These are phyloP conservation scores for Microplitis mediator DNA, from an alignment of 1,140 invertebrate genomes.

Conservation along the genomic window DNA sequence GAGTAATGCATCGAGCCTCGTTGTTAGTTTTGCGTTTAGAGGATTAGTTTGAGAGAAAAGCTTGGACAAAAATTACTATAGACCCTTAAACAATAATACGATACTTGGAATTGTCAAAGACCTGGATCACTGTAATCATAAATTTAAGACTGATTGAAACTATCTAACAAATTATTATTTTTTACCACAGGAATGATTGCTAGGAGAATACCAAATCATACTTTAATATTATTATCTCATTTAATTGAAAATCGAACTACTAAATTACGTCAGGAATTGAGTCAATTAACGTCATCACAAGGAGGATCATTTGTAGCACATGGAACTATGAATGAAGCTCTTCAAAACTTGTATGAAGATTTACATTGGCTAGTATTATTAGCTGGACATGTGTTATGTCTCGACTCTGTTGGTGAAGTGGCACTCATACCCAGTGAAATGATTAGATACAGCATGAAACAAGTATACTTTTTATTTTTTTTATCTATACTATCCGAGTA, in stretches of 20 bases:
- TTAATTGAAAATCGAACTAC: conserved; percentile 70
- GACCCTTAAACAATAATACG: too few relatives aligned
- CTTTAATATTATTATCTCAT: conserved; percentile 66
- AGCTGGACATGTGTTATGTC: conserved; percentile 74
- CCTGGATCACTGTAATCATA: too few relatives aligned
- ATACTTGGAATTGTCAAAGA: too few relatives aligned
- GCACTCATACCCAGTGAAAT: conserved; percentile 79
- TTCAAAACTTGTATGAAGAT: conserved; percentile 80
- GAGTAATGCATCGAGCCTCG: too few relatives aligned
- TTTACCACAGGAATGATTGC: conserved; percentile 54
- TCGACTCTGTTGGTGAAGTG: conserved; percentile 77
- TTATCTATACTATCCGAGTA: background rate
- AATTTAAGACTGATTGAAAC: conserved; percentile 42
- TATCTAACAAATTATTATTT: too few relatives aligned
- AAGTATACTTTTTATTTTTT: conserved; percentile 42
- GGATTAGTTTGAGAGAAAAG: too few relatives aligned
- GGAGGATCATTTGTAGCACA: conserved; percentile 59
- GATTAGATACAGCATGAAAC: conserved; percentile 71
- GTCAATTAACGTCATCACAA: conserved; percentile 66
- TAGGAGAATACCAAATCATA: conserved; percentile 62
- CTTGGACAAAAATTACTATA: too few relatives aligned
- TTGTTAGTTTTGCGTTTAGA: too few relatives aligned
- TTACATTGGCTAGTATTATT: conserved; percentile 88
- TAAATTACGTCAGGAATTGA: conserved; percentile 69
- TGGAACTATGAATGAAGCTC: too few relatives aligned